Percentiles rank a stretch among this genome's conserved stretches.
phyloP scores from a whole-genome alignment of 1,140 invertebrate species.

The Periplaneta americana region DNA sequence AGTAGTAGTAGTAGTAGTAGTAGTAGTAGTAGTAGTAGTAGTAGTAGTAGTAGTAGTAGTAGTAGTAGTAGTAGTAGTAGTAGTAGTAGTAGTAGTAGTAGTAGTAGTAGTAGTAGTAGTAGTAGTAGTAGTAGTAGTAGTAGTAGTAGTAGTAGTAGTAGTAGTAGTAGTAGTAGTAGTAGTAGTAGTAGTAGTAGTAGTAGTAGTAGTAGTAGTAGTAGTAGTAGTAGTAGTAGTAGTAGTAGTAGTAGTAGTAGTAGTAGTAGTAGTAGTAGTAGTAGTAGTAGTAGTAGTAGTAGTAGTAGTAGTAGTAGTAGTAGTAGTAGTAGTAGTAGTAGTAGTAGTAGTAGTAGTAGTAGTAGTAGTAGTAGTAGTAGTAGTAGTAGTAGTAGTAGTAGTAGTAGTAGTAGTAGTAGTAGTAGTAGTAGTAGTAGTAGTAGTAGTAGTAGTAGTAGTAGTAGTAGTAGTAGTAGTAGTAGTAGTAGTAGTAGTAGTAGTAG shows the following conservation, averaged over 20 bases:
- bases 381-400: not conserved
- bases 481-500: not conserved
- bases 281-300: not conserved
- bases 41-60: not conserved
- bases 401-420: not conserved
- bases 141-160: not conserved
- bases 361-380: not conserved
- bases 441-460: not conserved
- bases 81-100: not conserved
- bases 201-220: not conserved
- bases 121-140: not conserved
- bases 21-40: not conserved
- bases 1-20: not conserved
- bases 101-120: not conserved
- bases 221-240: not conserved
- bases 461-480: not conserved
- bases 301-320: not conserved
- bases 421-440: not conserved
- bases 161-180: not conserved
- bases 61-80: not conserved
- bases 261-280: not conserved
- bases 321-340: not conserved
- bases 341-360: not conserved
- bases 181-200: not conserved
- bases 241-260: not conserved